Evolutionary conservation across 2,113 vertebrate species (phyloP).

Genomic region (Muscicapa adusta): DNA sequence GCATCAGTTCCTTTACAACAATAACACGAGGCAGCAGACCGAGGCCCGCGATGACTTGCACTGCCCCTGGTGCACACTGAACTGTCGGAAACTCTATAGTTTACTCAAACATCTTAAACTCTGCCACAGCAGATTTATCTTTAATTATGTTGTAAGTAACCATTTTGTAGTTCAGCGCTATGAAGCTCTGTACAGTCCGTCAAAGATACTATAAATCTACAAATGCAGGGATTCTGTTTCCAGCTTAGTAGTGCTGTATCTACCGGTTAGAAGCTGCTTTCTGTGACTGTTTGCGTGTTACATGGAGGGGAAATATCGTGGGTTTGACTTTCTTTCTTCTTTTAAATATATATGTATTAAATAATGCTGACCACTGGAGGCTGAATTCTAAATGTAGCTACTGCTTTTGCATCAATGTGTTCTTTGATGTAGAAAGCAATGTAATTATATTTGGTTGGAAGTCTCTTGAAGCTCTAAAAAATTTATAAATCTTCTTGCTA

Average conservation of each 20-base stretch:
- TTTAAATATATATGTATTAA: background rate
- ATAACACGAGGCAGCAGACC: constrained; percentile 95
- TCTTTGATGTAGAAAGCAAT: background rate
- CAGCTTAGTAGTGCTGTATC: background rate
- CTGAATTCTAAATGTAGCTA: background rate
- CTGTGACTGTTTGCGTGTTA: background rate
- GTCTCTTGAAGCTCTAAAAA: background rate
- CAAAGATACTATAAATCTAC: fast-evolving
- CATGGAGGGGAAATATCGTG: fast-evolving
- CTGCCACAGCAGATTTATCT: constrained; percentile 97
- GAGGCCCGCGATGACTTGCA: constrained; percentile 96
- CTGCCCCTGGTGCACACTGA: constrained; percentile 97
- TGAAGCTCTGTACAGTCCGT: background rate
- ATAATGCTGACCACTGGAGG: background rate
- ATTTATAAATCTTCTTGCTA: background rate
- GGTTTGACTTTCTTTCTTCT: background rate
- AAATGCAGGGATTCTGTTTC: background rate
- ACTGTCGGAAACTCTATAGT: constrained; percentile 96
- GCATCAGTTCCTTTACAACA: constrained; percentile 92
- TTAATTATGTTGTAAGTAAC: constrained; percentile 93
- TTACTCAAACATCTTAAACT: constrained; percentile 98
- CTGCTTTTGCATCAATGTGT: background rate
- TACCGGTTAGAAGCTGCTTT: background rate
- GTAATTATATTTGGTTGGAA: background rate
- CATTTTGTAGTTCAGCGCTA: background rate